Percentiles rank a stretch among this genome's conserved stretches.
These are phyloP conservation scores for Varanus salvator DNA, from an alignment of 2,113 vertebrate species.

Conservation along the genomic window DNA sequence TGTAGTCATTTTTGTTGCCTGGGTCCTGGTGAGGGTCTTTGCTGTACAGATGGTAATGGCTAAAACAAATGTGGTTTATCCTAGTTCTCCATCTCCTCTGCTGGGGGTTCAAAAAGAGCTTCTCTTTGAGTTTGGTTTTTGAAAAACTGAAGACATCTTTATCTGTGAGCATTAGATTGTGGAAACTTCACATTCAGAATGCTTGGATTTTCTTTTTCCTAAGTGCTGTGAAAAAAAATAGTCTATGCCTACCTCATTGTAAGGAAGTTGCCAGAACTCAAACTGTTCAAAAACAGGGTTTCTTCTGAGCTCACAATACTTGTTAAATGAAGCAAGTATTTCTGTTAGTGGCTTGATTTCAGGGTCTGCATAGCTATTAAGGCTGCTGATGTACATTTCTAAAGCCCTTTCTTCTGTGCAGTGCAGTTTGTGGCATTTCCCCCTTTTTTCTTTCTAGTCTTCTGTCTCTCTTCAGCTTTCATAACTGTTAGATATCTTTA, in stretches of 20 bases:
- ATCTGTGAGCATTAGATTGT: neutral
- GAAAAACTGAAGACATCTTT: slow-evolving; percentile 5
- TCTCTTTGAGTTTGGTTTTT: neutral
- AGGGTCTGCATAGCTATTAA: neutral
- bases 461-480: too few relatives aligned
- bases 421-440: too few relatives aligned
- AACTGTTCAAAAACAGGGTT: neutral
- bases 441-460: neutral
- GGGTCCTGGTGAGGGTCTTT: neutral
- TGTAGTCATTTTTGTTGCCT: neutral
- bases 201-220: neutral
- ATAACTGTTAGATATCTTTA: neutral
- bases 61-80: too few relatives aligned
- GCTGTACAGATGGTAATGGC: neutral
- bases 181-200: neutral
- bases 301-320: neutral
- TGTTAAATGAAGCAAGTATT: neutral
- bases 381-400: neutral
- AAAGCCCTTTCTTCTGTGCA: neutral
- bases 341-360: neutral
- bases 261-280: neutral
- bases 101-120: neutral
- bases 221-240: slow-evolving; percentile 8
- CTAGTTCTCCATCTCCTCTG: too few relatives aligned
- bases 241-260: neutral